phyloP scores from a whole-genome alignment of 2,113 vertebrate genomes.

The Vulpes lagopus region DNA sequence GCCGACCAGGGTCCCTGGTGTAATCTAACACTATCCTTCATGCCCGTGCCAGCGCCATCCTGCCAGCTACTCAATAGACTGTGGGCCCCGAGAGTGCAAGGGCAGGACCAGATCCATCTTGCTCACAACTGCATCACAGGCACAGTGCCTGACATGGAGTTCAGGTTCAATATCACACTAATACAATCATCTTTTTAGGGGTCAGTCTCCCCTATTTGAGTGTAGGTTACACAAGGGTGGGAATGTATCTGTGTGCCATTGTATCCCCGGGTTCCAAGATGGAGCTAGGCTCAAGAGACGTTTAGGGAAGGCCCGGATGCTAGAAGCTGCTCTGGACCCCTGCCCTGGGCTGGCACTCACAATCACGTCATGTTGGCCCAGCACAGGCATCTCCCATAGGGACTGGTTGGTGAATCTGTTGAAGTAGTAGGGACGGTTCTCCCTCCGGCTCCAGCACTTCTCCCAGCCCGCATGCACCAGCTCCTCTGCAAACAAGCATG shows the following conservation, averaged over 20 bases:
- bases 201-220: neutral
- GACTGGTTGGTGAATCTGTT: constrained; percentile 99
- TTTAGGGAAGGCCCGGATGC: neutral
- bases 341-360: constrained; percentile 87
- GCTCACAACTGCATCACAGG: neutral
- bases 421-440: constrained; percentile 98
- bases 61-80: neutral
- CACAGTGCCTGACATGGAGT: neutral
- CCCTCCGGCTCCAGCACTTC: constrained; percentile 99
- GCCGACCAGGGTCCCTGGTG: neutral
- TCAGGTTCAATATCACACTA: neutral
- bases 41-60: neutral
- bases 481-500: constrained; percentile 90
- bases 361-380: constrained; percentile 98
- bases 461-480: constrained; percentile 98
- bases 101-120: neutral
- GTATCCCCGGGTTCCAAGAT: neutral
- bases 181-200: neutral
- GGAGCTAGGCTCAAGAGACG: neutral
- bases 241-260: neutral
- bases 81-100: neutral
- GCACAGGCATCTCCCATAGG: constrained; percentile 97
- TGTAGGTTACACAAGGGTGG: neutral
- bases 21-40: neutral
- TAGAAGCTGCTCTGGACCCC: neutral